These are phyloP conservation scores for Eubasilissa regina DNA, from an alignment of 1,140 invertebrate species.

Conservation along the genomic window DNA sequence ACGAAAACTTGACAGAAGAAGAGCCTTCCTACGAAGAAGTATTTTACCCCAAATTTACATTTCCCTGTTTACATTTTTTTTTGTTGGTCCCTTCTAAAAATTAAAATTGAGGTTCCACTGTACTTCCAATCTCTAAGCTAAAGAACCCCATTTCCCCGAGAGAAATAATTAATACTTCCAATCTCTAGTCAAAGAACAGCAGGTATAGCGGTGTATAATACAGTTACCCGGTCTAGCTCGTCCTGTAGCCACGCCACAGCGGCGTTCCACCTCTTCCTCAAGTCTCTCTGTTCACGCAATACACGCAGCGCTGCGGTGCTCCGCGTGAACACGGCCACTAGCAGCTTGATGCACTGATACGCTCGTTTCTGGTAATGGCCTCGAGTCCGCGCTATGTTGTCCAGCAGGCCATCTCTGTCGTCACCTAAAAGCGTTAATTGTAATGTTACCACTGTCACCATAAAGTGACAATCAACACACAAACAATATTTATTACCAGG, in stretches of 20 bases:
- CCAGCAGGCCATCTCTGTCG: constrained; percentile 93
- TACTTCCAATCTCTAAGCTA: too few species aligned
- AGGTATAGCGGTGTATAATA: constrained; percentile 8
- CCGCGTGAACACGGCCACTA: constrained; percentile 91
- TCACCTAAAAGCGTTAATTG: constrained; percentile 10
- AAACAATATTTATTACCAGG: neutral
- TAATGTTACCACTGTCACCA: too few species aligned
- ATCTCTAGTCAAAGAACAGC: too few species aligned
- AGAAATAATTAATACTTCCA: too few species aligned
- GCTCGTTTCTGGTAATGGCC: constrained; percentile 96
- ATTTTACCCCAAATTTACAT: too few species aligned
- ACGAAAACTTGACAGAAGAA: too few species aligned
- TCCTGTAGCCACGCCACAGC: constrained; percentile 96
- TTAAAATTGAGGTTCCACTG: too few species aligned
- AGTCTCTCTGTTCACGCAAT: constrained; percentile 82
- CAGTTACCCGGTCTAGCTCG: constrained; percentile 86
- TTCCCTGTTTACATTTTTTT: too few species aligned
- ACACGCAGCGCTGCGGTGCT: constrained; percentile 84
- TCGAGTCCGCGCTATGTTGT: constrained; percentile 93
- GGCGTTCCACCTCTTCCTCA: constrained; percentile 89
- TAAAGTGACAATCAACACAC: too few species aligned
- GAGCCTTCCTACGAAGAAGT: too few species aligned
- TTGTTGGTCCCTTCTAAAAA: too few species aligned
- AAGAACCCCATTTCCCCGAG: too few species aligned
- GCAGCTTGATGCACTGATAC: constrained; percentile 97